phyloP scores from a whole-genome alignment of 2,797 vertebrate species.

The Platyrinchus mystaceus region DNA sequence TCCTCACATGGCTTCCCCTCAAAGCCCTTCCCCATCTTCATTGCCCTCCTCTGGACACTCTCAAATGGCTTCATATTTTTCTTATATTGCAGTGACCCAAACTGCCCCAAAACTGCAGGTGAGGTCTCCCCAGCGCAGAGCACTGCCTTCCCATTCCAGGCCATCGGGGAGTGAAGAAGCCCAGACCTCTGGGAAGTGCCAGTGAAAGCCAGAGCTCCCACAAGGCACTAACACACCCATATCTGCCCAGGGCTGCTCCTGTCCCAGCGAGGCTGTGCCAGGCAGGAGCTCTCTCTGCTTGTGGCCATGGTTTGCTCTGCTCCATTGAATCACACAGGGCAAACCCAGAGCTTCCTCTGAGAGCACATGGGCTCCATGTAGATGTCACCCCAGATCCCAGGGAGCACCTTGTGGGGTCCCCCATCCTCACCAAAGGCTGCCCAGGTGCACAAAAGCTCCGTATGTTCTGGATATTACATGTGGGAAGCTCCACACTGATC shows the following conservation, averaged over 20 bases:
- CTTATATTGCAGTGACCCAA: neutral
- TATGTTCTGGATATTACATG: neutral
- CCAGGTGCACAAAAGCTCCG: neutral
- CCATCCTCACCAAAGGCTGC: neutral
- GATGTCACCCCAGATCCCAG: neutral
- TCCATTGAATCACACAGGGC: neutral
- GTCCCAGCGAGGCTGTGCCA: neutral
- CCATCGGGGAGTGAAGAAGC: fast-evolving
- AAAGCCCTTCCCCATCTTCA: neutral
- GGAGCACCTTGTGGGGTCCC: neutral
- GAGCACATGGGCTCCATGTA: neutral
- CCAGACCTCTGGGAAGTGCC: fast-evolving
- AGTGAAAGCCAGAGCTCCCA: fast-evolving
- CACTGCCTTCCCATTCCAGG: neutral
- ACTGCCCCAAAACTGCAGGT: neutral
- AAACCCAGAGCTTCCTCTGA: neutral
- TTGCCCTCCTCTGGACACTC: neutral
- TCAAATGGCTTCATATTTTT: neutral
- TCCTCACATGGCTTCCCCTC: neutral
- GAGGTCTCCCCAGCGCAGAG: neutral
- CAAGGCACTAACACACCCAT: neutral
- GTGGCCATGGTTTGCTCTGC: neutral
- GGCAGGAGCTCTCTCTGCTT: neutral
- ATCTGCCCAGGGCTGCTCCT: neutral
- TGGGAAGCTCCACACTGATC: neutral